Base-by-base conservation (phyloP, 2,888 invertebrate genomes). In the Chromoteleia sp. region DNA sequence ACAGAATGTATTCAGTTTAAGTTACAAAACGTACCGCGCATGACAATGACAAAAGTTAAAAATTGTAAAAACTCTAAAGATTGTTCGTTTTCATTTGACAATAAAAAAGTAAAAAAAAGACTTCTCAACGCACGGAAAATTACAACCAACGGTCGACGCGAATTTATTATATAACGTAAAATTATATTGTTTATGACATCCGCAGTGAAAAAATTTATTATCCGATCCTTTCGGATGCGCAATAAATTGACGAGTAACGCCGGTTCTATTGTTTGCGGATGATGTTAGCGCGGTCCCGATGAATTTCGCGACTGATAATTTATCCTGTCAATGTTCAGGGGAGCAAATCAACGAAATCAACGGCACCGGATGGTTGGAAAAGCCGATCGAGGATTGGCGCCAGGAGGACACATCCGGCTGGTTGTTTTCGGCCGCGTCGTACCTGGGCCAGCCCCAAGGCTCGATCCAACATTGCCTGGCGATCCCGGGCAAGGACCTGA, bases 321-420 rank as follows among this genome's bases (percentile, higher is more conserved):
- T 50, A 25, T 43, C 7, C 25, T 59, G 59, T 58, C 15, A 48
- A 50, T 75, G 56, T 65, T 41, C 73, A 90, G 89, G 88, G 70
- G 87, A 90, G 41, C 89, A 88, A 43, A 75, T 70, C 14, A 88
- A 88, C 15, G 85, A 86, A 10, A 82, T 84, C 25, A 88, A 90
- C 30, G 89, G 88, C 14, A 86, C 87, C 10, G 93, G 93, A 45
- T 94, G 94, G 94, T 92, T 92, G 77, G 92, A 91, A 85, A 94
- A 94, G 86, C 91, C 92, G 48, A 91, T 94, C 33, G 88, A 89
- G 79, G 92, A 93, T 12, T 94, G 94, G 94, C 93, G 89, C 82
- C 93, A 93, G 71, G 93, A 93, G 10, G 94, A 94, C 87, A 93
- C 94, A 41, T 92, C 93, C 68, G 92, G 93, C 79, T 94, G 94